These are phyloP conservation scores for Temnothorax rugatulus DNA, from an alignment of 2,888 invertebrate genomes.

Conservation along the genomic window DNA sequence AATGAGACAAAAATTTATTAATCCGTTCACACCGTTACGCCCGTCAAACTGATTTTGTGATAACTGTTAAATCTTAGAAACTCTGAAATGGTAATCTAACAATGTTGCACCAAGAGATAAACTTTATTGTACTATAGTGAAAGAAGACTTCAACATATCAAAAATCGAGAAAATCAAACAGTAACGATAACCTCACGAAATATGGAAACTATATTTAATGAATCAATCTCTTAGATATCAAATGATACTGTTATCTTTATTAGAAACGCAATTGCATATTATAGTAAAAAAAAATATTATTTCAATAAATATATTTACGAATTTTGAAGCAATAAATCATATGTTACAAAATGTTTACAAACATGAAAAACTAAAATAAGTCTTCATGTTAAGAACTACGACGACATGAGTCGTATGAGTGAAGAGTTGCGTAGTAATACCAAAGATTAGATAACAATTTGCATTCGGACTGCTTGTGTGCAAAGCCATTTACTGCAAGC, in stretches of 20 bases:
- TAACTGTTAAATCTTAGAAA: slow-evolving; percentile 9
- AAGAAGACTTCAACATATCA: neutral
- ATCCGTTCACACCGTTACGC: neutral
- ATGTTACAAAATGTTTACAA: slow-evolving; percentile 1
- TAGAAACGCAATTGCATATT: neutral
- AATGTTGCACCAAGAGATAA: neutral
- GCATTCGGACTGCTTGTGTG: slow-evolving; percentile 2
- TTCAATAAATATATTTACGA: neutral
- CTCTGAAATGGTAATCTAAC: neutral
- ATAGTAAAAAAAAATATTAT: neutral
- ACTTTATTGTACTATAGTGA: neutral
- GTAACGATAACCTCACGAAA: neutral
- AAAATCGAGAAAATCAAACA: neutral
- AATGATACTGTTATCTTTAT: neutral
- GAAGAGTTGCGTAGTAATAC: slow-evolving; percentile 33
- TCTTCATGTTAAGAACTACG: slow-evolving; percentile 18
- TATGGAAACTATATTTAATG: neutral
- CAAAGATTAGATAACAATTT: slow-evolving; percentile 49
- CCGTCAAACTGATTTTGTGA: neutral
- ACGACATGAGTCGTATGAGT: neutral
- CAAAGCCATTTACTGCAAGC: slow-evolving; percentile 12
- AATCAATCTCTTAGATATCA: neutral
- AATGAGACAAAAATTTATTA: slow-evolving; percentile 32
- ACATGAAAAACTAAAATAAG: neutral
- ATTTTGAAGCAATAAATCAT: neutral